Percentiles rank a stretch among this genome's conserved stretches.
Evolutionary conservation across 2,888 invertebrate species (phyloP).

Genomic region (Cephus runcator): DNA sequence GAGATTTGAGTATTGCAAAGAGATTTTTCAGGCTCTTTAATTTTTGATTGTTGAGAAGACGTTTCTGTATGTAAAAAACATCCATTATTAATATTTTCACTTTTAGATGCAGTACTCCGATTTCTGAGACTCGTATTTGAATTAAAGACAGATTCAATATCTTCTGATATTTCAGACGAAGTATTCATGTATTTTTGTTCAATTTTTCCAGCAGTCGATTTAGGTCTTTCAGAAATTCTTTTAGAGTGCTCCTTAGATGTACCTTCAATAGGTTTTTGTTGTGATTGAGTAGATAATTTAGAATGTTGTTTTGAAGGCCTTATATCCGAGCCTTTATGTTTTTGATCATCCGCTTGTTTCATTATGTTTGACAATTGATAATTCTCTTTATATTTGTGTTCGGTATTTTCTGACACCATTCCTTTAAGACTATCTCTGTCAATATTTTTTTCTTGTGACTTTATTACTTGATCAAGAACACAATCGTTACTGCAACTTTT

Average conservation of each 20-base stretch:
- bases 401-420: conserved; percentile 41
- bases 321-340: conserved; percentile 33
- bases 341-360: conserved; percentile 46
- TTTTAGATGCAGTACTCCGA: conserved; percentile 14
- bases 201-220: conserved; percentile 39
- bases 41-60: conserved; percentile 33
- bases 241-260: conserved; percentile 40
- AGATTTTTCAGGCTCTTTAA: conserved; percentile 36
- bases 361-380: conserved; percentile 34
- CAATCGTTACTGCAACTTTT: conserved; percentile 51
- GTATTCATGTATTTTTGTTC: conserved; percentile 37
- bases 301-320: conserved; percentile 22
- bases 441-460: conserved; percentile 44
- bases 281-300: conserved; percentile 25
- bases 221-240: conserved; percentile 45
- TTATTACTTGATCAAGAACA: conserved; percentile 34
- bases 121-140: conserved; percentile 39
- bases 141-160: conserved; percentile 41
- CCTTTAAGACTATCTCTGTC: conserved; percentile 44
- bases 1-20: conserved; percentile 21
- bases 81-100: conserved; percentile 22
- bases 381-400: conserved; percentile 47
- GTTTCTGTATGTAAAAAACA: conserved; percentile 14
- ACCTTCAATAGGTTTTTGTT: conserved; percentile 27
- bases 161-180: conserved; percentile 48